phyloP scores from a whole-genome alignment of 1,140 invertebrate species.

The Brachionus rubens region DNA sequence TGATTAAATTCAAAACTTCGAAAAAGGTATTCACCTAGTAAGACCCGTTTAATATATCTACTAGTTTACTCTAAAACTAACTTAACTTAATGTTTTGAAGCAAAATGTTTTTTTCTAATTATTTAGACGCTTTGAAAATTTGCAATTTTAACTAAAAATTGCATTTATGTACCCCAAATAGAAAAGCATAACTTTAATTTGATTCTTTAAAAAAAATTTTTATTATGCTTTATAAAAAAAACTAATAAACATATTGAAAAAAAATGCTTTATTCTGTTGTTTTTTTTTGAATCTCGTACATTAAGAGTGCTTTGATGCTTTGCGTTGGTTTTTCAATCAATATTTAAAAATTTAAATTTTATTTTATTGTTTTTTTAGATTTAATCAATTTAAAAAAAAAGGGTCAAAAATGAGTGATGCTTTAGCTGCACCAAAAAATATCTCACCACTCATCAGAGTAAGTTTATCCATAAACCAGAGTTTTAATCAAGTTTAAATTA shows the following conservation, averaged over 20 bases:
- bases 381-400: neutral
- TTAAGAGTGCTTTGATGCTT: slow-evolving; percentile 1
- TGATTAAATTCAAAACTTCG: too few relatives aligned
- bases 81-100: too few relatives aligned
- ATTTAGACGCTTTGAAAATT: slow-evolving; percentile 14
- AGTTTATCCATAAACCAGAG: neutral
- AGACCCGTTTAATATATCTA: too few relatives aligned
- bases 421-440: slow-evolving; percentile 44
- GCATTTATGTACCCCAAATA: slow-evolving; percentile 6
- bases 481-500: neutral
- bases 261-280: neutral
- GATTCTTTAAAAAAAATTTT: neutral
- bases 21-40: too few relatives aligned
- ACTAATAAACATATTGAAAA: slow-evolving; percentile 31
- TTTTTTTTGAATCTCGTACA: neutral
- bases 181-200: slow-evolving; percentile 9
- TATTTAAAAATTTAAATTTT: slow-evolving; percentile 2
- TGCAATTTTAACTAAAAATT: neutral
- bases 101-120: neutral
- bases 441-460: slow-evolving; percentile 42
- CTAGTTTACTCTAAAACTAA: too few relatives aligned
- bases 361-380: slow-evolving; percentile 23
- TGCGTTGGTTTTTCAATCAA: slow-evolving; percentile 1
- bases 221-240: slow-evolving; percentile 12
- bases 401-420: slow-evolving; percentile 29